A percentile compares a stretch with the other conserved stretches of the same genome.
phyloP scores from a whole-genome alignment of 2,888 invertebrate species.

The Drosophila sordidapex region DNA sequence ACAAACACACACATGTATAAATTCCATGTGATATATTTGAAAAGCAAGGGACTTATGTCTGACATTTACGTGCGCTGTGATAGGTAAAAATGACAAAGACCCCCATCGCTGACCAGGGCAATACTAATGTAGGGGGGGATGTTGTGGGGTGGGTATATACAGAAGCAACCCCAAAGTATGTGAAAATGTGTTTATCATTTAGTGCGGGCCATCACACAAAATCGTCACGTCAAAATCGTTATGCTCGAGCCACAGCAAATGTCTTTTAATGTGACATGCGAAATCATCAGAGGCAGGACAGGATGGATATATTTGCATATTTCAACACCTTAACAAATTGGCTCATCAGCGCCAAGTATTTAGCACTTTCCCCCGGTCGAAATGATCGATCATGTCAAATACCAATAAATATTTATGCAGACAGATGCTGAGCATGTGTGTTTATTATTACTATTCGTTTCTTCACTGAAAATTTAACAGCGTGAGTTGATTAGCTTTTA shows the following conservation, averaged over 20 bases:
- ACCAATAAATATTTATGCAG: constrained; percentile 70
- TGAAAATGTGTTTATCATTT: constrained; percentile 18
- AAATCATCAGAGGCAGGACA: constrained; percentile 42
- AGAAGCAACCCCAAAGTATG: neutral
- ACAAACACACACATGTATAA: constrained; percentile 16
- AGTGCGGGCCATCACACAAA: constrained; percentile 11
- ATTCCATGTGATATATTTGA: constrained; percentile 60
- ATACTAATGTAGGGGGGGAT: neutral
- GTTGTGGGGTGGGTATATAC: neutral
- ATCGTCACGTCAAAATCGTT: constrained; percentile 15
- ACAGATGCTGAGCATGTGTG: constrained; percentile 53
- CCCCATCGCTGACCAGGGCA: constrained; percentile 36
- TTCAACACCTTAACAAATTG: constrained; percentile 74
- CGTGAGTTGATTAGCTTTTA: constrained; percentile 64
- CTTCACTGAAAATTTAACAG: constrained; percentile 22
- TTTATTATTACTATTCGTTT: constrained; percentile 39
- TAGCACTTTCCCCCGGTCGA: constrained; percentile 38
- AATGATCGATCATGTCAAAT: constrained; percentile 73
- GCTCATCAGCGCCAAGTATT: constrained; percentile 51
- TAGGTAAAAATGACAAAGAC: constrained; percentile 42
- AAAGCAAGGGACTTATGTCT: constrained; percentile 52
- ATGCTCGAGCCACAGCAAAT: constrained; percentile 22
- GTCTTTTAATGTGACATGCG: constrained; percentile 35
- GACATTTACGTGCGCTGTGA: constrained; percentile 70
- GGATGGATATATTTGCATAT: constrained; percentile 58